Evolutionary conservation across 2,113 vertebrate genomes (phyloP).

Genomic region (Bambusicola thoracicus): DNA sequence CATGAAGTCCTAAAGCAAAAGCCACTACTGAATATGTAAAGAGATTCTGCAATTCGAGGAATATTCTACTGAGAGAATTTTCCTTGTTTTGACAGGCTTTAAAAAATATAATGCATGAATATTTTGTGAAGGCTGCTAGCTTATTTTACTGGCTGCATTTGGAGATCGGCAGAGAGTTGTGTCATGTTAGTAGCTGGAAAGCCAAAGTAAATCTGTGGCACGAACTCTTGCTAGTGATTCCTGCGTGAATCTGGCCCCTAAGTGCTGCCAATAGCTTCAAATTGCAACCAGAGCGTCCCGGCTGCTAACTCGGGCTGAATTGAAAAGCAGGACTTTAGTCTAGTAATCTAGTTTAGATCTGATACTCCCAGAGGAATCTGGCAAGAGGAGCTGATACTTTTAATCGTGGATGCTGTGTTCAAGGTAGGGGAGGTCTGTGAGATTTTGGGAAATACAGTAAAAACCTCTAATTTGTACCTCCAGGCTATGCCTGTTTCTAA

Average conservation of each 20-base stretch:
- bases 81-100: not conserved
- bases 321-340: slow-evolving; percentile 9
- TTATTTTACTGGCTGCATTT: not conserved
- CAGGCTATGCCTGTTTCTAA: not conserved
- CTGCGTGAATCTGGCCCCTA: not conserved
- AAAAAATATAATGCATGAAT: not conserved
- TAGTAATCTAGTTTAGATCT: slow-evolving; percentile 54
- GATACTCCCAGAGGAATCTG: slow-evolving; percentile 35
- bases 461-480: not conserved
- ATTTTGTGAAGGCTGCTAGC: not conserved
- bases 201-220: not conserved
- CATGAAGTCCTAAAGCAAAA: not conserved
- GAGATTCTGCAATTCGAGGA: not conserved
- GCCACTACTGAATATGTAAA: not conserved
- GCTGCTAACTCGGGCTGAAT: slow-evolving; percentile 5
- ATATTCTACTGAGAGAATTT: not conserved
- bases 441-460: not conserved
- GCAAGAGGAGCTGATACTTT: not conserved
- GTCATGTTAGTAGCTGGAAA: not conserved
- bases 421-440: not conserved
- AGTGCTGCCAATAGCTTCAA: not conserved
- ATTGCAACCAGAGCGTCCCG: slow-evolving; percentile 3
- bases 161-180: not conserved
- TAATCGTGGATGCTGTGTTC: not conserved
- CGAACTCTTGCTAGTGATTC: not conserved